phyloP scores from a whole-genome alignment of 2,888 invertebrate species.

The Coelopa pilipes region DNA sequence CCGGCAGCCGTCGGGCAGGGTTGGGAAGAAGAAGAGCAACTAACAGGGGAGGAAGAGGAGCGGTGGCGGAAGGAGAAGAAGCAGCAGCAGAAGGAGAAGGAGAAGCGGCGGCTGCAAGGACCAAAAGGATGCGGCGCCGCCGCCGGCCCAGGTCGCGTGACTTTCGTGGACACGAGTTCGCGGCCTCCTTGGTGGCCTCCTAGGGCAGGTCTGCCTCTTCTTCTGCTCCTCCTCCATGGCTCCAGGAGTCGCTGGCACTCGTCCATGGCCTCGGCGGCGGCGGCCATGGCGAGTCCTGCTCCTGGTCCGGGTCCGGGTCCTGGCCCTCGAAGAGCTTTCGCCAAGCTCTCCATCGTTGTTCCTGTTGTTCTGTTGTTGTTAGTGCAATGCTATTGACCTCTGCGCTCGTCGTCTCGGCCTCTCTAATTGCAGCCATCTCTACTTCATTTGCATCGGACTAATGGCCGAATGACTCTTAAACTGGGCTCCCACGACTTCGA shows the following conservation, averaged over 20 bases:
- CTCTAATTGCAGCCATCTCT: too few relatives aligned
- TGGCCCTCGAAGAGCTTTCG: conserved; percentile 6
- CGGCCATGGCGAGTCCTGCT: too few relatives aligned
- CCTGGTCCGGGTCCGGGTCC: too few relatives aligned
- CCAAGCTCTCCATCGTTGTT: not conserved
- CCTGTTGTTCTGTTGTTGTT: conserved; percentile 35
- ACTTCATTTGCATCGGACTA: too few relatives aligned
- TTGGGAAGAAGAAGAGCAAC: not conserved
- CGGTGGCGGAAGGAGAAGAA: not conserved
- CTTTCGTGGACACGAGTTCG: conserved; percentile 18
- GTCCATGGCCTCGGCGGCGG: not conserved
- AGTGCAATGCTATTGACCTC: conserved; percentile 47
- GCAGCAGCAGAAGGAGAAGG: not conserved
- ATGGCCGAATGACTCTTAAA: too few relatives aligned
- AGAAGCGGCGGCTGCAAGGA: not conserved
- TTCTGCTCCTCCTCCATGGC: conserved; percentile 5
- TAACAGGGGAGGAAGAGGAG: not conserved
- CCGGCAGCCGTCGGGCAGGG: not conserved
- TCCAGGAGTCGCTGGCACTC: conserved; percentile 10
- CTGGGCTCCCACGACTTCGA: too few relatives aligned
- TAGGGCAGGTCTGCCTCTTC: not conserved
- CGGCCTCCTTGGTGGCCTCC: not conserved
- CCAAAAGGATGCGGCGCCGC: not conserved
- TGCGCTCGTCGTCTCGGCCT: conserved; percentile 1
- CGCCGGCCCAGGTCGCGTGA: conserved; percentile 41